Base-by-base conservation (phyloP, 2,113 vertebrate species). In the Phoenicopterus ruber region DNA sequence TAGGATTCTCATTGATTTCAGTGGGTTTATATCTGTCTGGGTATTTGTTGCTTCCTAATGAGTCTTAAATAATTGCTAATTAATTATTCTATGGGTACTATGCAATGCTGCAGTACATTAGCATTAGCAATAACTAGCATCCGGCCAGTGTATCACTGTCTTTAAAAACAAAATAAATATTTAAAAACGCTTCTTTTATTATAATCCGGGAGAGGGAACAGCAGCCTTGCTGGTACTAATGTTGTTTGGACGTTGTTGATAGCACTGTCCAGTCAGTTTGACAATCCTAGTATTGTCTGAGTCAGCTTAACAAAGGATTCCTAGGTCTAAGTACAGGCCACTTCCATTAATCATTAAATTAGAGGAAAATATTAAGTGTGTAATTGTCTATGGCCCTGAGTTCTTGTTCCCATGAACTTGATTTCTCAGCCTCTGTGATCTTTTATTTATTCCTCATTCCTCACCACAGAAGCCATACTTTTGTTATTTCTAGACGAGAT, bases 321-420 rank as follows among this genome's bases (percentile, higher is more conserved):
- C 49, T 81, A 38, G 67, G 55, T 73, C 62, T 81, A 71, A 94
- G 42, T 82, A 89, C 55, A 86, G 59, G 57, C 50, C 32, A 46
- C 47, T 94, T 94, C 59, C 55, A 95, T 91, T 95, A 95, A 79
- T 83, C 20, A 26, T 70, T 8, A 84, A 77, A 91, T 94, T 66
- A 88, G 59, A 88, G 46, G 62, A 49, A 62, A 58, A 82, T 82
- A 59, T 55, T 76, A 50, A 91, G 61, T 36, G 21, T 65, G 11
- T 81, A 88, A 74, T 92, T 93, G 12, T 73, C 72, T 55, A 6
- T 73, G 63, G 55, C 76, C 32, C 59, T 24, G 12, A 66, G 59
- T 63, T 88, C 74, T 82, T 88, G 40, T 92, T 96, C 80, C 83
- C 55, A 59, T 81, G 19, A 95, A 77, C 34, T 44, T 92, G 67